Conservation (phyloP, 2,113 vertebrate species). For the Phylloscopus trochilus region DNA sequence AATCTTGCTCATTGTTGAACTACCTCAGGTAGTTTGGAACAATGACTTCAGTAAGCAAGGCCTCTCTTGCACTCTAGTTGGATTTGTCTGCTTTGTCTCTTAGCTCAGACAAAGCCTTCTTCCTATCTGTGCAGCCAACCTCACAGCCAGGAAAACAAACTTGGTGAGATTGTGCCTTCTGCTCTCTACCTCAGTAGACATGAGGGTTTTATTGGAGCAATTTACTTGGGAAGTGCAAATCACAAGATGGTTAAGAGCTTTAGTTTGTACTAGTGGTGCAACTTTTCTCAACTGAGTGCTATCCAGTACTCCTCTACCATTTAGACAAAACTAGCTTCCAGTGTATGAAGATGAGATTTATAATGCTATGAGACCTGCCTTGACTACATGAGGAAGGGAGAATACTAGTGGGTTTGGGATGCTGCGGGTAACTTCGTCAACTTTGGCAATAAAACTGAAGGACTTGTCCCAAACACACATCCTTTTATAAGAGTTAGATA, state of each 20-base stretch:
- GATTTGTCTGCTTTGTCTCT: slow-evolving; percentile 38
- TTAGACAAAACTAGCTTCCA: not conserved
- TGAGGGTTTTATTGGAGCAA: slow-evolving; percentile 24
- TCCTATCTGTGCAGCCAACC: not conserved
- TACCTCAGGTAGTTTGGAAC: slow-evolving; percentile 6
- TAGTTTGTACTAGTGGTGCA: slow-evolving; percentile 30
- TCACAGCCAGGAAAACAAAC: slow-evolving; percentile 1
- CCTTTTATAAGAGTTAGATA: not conserved
- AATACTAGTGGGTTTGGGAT: not conserved
- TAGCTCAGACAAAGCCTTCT: slow-evolving; percentile 1
- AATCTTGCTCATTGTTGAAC: not conserved
- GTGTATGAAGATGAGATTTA: not conserved
- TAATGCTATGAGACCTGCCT: not conserved
- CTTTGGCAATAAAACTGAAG: slow-evolving; percentile 1
- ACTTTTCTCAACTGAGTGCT: not conserved
- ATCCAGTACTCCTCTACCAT: not conserved
- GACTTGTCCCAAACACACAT: not conserved
- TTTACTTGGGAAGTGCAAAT: slow-evolving; percentile 57
- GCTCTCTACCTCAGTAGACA: slow-evolving; percentile 47
- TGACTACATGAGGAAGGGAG: not conserved
- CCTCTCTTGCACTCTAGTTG: not conserved
- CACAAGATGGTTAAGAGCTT: slow-evolving; percentile 28
- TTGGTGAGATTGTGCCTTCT: slow-evolving; percentile 66
- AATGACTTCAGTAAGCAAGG: not conserved
- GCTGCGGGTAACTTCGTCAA: not conserved